Evolutionary conservation across 2,797 vertebrate genomes (phyloP), one percentile per base, ranked within the genome.

Genomic region (Merluccius polli): DNA sequence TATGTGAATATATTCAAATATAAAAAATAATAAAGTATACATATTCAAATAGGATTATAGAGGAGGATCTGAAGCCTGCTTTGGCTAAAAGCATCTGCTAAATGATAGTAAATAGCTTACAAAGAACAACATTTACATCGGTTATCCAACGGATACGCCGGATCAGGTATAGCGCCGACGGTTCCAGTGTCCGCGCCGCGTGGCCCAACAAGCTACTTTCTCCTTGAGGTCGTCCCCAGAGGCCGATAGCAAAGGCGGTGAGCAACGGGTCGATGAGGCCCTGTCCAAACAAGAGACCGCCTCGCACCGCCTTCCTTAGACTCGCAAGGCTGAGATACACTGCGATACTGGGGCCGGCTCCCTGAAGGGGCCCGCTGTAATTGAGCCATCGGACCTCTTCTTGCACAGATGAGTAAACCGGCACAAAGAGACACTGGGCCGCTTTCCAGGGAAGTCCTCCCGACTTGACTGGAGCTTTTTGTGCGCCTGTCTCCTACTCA

Each of bases 391-490:
- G 78, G 85, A 88, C 85, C 71, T 83, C 32, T 65, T 77, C 85
- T 84, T 83, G 76, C 79, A 89, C 89, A 86, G 86, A 83, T 73
- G 83, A 92, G 86, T 78, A 79, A 83, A 78, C 78, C 77, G 18
- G 79, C 72, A 91, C 89, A 91, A 92, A 91, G 87, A 83, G 15
- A 73, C 70, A 65, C 76, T 84, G 85, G 87, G 90, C 86, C 71
- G 72, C 79, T 30, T 74, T 90, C 89, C 88, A 92, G 83, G 80
- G 81, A 85, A 87, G 78, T 79, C 80, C 84, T 81, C 48, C 9
- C 67, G 29, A 36, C 24, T 10, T 24, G 31, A 35, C 75, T 18
- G 63, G 79, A 71, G 70, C 44, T 73, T 76, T 77, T 80, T 79
- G 30, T 65, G 24, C 10, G 59, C 59, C 59, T 27, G 59, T 65